Percentiles rank a stretch among this genome's conserved stretches.
Evolutionary conservation across 2,888 invertebrate species (phyloP).

Genomic region (Melieria omissa): DNA sequence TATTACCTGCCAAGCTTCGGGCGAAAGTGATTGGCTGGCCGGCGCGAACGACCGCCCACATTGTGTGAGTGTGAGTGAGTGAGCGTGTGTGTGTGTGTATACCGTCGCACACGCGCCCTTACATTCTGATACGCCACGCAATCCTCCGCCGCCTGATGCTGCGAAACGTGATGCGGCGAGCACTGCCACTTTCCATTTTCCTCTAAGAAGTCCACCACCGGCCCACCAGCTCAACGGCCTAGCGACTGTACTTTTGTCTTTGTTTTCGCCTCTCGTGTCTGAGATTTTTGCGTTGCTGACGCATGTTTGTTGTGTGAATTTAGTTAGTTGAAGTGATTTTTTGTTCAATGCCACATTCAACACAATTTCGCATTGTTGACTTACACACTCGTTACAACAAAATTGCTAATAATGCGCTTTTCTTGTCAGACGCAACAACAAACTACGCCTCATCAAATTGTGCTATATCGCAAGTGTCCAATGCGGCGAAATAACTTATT

Average conservation of each 20-base stretch:
- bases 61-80: slow-evolving; percentile 5
- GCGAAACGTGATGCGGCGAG: no score
- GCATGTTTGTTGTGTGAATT: slow-evolving; percentile 59
- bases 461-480: no score
- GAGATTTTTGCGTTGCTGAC: slow-evolving; percentile 49
- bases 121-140: not conserved
- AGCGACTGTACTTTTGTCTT: no score
- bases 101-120: not conserved
- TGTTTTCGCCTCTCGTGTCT: slow-evolving; percentile 4
- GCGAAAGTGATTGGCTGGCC: slow-evolving; percentile 43
- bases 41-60: slow-evolving; percentile 29
- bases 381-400: slow-evolving; percentile 60
- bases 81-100: slow-evolving; percentile 5
- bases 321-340: slow-evolving; percentile 62
- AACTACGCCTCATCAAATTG: no score
- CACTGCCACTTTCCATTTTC: no score
- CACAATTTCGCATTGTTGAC: slow-evolving; percentile 54
- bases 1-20: slow-evolving; percentile 26
- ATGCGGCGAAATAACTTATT: no score
- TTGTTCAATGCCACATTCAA: slow-evolving; percentile 53
- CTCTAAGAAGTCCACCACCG: no score
- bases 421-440: slow-evolving; percentile 20
- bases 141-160: no score
- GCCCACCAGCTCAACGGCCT: no score
- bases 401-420: slow-evolving; percentile 56